Evolutionary conservation across 2,113 vertebrate species (phyloP), one percentile per base, ranked within the genome.

Genomic region (Sapajus apella): DNA sequence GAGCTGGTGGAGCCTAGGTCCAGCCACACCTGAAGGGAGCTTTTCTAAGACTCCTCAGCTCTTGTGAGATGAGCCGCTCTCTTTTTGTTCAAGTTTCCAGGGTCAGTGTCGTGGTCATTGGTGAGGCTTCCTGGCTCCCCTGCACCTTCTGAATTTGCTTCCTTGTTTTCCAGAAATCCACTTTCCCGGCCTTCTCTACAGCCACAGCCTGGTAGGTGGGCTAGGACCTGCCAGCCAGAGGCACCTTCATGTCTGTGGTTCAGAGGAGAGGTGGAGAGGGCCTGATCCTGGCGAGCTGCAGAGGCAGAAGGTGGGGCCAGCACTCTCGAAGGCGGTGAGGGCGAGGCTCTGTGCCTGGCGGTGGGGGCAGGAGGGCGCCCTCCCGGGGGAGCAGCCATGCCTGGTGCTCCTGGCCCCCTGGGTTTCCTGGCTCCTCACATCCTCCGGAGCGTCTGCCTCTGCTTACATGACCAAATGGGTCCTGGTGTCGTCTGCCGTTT

Each of bases 281-380:
- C 4, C 55, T 20, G 37, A 20, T 20, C 3, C 40, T 61, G 50
- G 72, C 5, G 12, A 43, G 25, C 14, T 2, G 79, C 35, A 37
- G 70, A 18, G 52, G 76, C 23, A 40, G 85, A 25, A 73, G 87
- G 30, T 6, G 8, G 12, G n/a, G 58, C n/a, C 14, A 0, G 14
- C 23, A 37, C 16, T 18, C 2, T 0, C 0, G 5, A n/a, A 21
- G 10, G 68, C 0, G 1, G 77, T 1, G 5, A 21, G 30, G 1
- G 16, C 0, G 4, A 17, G 61, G 73, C 6, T 47, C 55, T 0
- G 12, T 0, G 12, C 35, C 61, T 0, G 8, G 32, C 4, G 17
- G 14, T 8, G 47, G 25, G 1, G 45, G 43, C 4, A 3, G 14
- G 12, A 25, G 52, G 79, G 56, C 14, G 2, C 7, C 2, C 32